A percentile compares a stretch with the other conserved stretches of the same genome.
phyloP scores from a whole-genome alignment of 2,888 invertebrate genomes.

The Agriopis marginaria region DNA sequence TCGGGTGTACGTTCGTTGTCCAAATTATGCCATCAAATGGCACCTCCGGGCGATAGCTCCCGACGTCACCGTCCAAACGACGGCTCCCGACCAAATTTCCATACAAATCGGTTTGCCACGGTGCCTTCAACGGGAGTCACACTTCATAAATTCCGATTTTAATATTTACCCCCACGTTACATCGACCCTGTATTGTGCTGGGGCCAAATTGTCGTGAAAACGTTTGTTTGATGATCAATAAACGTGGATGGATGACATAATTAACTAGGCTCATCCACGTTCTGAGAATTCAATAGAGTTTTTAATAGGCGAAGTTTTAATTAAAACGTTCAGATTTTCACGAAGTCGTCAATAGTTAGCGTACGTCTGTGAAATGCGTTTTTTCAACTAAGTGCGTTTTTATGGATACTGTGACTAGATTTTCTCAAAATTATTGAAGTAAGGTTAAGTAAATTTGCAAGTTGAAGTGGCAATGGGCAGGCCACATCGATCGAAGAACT shows the following conservation, averaged over 20 bases:
- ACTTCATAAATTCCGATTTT: slow-evolving; percentile 84
- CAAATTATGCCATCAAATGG: slow-evolving; percentile 83
- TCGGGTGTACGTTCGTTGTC: slow-evolving; percentile 74
- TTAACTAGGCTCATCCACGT: not conserved
- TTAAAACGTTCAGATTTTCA: slow-evolving; percentile 22
- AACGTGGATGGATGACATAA: slow-evolving; percentile 23
- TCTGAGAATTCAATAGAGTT: slow-evolving; percentile 9
- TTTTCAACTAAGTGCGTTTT: not conserved
- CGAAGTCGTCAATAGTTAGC: slow-evolving; percentile 9
- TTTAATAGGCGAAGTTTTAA: slow-evolving; percentile 28
- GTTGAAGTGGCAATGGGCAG: too few species aligned
- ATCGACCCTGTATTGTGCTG: slow-evolving; percentile 33
- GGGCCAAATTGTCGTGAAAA: slow-evolving; percentile 43
- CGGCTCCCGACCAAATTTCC: slow-evolving; percentile 66
- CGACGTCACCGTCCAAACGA: slow-evolving; percentile 65
- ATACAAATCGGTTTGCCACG: slow-evolving; percentile 84
- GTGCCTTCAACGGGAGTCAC: slow-evolving; percentile 59
- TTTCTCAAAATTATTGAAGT: too few species aligned
- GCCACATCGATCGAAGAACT: too few species aligned
- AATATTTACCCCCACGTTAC: slow-evolving; percentile 64
- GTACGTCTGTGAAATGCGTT: not conserved
- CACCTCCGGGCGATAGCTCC: slow-evolving; percentile 67
- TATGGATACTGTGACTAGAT: too few species aligned
- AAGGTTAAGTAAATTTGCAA: too few species aligned
- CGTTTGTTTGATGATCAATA: slow-evolving; percentile 32